Conservation (phyloP, 2,888 invertebrate species). For the Oligia latruncula region DNA sequence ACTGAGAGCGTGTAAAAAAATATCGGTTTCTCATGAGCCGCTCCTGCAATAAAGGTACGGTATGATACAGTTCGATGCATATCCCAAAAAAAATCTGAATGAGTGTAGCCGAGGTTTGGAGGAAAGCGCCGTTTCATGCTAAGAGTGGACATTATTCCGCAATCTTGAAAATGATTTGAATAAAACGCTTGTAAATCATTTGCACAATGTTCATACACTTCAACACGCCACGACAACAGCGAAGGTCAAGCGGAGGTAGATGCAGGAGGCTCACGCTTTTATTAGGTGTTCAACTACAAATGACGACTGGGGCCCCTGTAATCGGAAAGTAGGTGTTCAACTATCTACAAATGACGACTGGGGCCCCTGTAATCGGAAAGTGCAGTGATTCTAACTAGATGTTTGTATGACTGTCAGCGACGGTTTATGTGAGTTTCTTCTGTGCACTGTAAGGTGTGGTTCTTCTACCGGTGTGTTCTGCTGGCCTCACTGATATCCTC, state of each 20-base stretch:
- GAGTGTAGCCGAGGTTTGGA: background rate
- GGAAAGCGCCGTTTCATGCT: background rate
- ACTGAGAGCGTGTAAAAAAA: background rate
- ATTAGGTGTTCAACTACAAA: background rate
- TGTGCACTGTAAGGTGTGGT: background rate
- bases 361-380: background rate
- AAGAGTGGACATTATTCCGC: background rate
- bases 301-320: background rate
- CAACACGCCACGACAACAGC: background rate
- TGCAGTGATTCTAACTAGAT: background rate
- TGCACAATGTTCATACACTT: constrained; percentile 29
- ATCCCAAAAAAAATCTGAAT: background rate
- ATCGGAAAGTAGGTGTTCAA: background rate
- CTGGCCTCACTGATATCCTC: background rate
- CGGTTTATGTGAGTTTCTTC: background rate
- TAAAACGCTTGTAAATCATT: constrained; percentile 38
- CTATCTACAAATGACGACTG: background rate
- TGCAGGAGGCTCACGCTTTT: background rate
- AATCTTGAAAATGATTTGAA: constrained; percentile 21
- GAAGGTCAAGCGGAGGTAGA: background rate
- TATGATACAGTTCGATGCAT: background rate
- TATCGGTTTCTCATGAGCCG: background rate
- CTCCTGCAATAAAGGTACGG: background rate
- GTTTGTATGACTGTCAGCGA: background rate
- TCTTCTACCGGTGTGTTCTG: background rate